Base-by-base conservation (phyloP, 2,888 invertebrate species). In the Thumatha senex region DNA sequence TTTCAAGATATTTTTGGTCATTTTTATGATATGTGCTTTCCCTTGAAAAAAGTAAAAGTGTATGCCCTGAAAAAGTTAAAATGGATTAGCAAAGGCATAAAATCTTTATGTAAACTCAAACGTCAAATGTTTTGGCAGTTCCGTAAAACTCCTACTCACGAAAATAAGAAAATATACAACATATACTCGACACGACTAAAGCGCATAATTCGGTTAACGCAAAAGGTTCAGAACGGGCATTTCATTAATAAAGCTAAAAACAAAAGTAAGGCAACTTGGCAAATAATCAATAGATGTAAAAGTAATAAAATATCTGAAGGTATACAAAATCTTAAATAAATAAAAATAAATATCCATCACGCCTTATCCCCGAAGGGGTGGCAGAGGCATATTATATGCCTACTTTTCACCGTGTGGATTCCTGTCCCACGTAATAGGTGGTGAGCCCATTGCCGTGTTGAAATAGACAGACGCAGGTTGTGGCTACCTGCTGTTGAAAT, bases 251-350 rank as follows among this genome's bases (percentile, higher is more conserved):
- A 2, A 8, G n/a, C 53, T 9, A 44, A 48, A 11, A 52, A 52
- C 39, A 54, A 54, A 42, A 40, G 31, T 3, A 49, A 46, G 35
- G 42, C 49, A 10, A 49, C 46, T 0, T 54, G 54, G 51, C 41
- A 46, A 33, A 9, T 51, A 14, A 51, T 42, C 8, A 51, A 51
- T 15, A 51, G 11, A 30, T 36, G n/a, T 10, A 46, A 51, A 39
- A n/a, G 35, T 24, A 15, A 31, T n/a, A 11, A 38, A 38, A 40
- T 35, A 13, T 13, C 12, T 4, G 51, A 51, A 35, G 12, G 15
- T 10, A 5, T 51, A 18, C 12, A 10, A 0, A 11, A 35, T 35
- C 9, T 51, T 8, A n/a, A n/a, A n/a, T n/a, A n/a, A n/a, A n/a
- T n/a, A n/a, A n/a, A n/a, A n/a, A n/a, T n/a, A n/a, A n/a, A n/a